These are phyloP conservation scores for Meloidogyne exigua DNA, from an alignment of 1,140 invertebrate genomes.

Conservation along the genomic window DNA sequence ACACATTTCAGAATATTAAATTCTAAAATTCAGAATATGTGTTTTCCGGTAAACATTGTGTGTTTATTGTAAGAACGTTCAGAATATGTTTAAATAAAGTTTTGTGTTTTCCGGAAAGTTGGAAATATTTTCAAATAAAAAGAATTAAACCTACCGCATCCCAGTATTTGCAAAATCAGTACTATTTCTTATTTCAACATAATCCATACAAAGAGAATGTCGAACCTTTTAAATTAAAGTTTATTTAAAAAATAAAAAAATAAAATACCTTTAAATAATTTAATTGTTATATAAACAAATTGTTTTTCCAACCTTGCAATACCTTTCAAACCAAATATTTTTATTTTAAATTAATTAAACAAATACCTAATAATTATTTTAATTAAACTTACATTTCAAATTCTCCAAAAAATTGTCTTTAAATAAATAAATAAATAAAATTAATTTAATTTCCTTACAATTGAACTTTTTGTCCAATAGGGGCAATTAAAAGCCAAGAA, in stretches of 20 bases:
- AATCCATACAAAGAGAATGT: constrained; percentile 63
- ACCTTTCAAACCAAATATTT: constrained; percentile 10
- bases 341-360: too few relatives aligned
- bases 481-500: constrained; percentile 59
- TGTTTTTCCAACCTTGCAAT: constrained; percentile 25
- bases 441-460: constrained; percentile 4
- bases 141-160: constrained; percentile 51
- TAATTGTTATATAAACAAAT: too few relatives aligned
- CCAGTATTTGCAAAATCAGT: constrained; percentile 64
- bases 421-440: not conserved
- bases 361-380: not conserved
- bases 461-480: constrained; percentile 55
- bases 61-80: too few relatives aligned
- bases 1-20: too few relatives aligned
- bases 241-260: too few relatives aligned
- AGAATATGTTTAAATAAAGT: too few relatives aligned
- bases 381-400: constrained; percentile 60
- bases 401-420: constrained; percentile 55
- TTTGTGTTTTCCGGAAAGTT: not conserved
- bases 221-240: constrained; percentile 17
- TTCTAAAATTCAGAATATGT: too few relatives aligned
- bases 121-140: constrained; percentile 3
- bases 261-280: too few relatives aligned
- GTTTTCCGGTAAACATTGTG: too few relatives aligned
- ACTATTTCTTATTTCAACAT: constrained; percentile 61